Percentiles rank a stretch among this genome's conserved stretches.
Conservation (phyloP, 2,797 vertebrate species). For the Gorsachius magnificus region DNA sequence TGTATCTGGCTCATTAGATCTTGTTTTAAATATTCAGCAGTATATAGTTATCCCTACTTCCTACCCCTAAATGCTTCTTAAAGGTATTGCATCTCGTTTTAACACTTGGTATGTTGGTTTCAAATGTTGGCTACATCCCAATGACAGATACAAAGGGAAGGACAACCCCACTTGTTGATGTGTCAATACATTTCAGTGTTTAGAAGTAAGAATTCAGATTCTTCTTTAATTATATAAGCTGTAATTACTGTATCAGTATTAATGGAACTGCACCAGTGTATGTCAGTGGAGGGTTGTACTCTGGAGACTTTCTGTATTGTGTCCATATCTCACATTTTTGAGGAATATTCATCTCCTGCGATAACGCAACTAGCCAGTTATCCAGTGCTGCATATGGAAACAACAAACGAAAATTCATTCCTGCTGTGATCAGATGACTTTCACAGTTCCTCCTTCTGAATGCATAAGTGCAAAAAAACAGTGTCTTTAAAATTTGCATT, state of each 20-base stretch:
- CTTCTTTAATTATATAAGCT: neutral
- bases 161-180: neutral
- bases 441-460: neutral
- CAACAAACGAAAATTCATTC: neutral
- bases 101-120: neutral
- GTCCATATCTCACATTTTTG: neutral
- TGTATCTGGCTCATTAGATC: neutral
- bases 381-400: neutral
- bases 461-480: neutral
- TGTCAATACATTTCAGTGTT: neutral
- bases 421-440: neutral
- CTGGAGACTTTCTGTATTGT: neutral
- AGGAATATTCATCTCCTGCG: neutral
- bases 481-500: neutral
- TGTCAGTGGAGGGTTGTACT: neutral
- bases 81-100: neutral
- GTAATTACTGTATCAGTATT: neutral
- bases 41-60: neutral
- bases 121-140: neutral
- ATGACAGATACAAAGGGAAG: neutral
- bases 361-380: neutral
- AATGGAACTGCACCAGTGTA: neutral
- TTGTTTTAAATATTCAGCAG: neutral
- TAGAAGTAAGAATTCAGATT: neutral
- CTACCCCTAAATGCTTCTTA: neutral